Evolutionary conservation across 2,888 invertebrate genomes (phyloP).

Genomic region (Latrodectus elegans): DNA sequence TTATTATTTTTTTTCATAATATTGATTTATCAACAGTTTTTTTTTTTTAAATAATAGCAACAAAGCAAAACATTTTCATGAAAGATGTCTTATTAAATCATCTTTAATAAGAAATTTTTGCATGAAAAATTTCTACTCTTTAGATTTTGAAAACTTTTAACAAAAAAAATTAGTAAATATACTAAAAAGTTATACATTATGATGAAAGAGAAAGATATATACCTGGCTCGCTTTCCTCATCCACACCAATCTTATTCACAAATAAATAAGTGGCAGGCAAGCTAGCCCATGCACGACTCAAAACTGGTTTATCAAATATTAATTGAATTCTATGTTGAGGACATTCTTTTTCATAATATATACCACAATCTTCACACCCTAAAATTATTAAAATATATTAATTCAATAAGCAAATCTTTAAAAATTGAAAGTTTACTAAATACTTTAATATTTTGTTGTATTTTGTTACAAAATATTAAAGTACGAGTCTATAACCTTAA

Average conservation of each 20-base stretch:
- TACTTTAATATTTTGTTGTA: no score
- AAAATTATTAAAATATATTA: background rate
- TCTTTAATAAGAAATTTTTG: no score
- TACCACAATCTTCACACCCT: slow-evolving; percentile 77
- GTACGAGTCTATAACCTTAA: no score
- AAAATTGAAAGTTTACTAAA: background rate
- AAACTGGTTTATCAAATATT: slow-evolving; percentile 79
- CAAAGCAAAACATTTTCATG: no score
- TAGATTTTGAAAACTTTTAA: no score
- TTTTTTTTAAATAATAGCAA: no score
- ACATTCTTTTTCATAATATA: slow-evolving; percentile 72
- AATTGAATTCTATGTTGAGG: slow-evolving; percentile 66
- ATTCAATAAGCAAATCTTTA: background rate
- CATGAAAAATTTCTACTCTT: no score
- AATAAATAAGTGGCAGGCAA: slow-evolving; percentile 82
- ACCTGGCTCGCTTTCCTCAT: slow-evolving; percentile 69
- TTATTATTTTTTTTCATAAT: no score
- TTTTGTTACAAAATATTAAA: no score
- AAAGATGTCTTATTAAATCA: no score
- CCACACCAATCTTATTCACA: slow-evolving; percentile 75
- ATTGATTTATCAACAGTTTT: no score
- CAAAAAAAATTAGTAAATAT: background rate
- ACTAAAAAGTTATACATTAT: background rate
- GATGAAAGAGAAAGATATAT: background rate
- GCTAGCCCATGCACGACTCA: slow-evolving; percentile 85